Evolutionary conservation across 2,888 invertebrate species (phyloP).

Genomic region (Dioctria rufipes): DNA sequence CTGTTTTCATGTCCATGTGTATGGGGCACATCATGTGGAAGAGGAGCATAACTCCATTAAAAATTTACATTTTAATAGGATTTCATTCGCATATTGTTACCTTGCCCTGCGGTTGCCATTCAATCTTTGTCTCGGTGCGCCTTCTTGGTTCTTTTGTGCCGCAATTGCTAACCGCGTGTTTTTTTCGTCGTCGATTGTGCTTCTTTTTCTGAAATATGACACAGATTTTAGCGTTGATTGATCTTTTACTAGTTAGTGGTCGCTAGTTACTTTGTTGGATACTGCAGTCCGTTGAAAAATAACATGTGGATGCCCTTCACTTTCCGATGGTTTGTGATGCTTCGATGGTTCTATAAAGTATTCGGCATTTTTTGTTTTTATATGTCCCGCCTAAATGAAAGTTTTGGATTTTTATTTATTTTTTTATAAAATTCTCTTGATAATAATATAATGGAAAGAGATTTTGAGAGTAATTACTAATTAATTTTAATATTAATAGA

Average conservation of each 20-base stretch:
- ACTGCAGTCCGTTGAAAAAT: slow-evolving; percentile 80
- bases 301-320: slow-evolving; percentile 77
- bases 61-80: slow-evolving; percentile 62
- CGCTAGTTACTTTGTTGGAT: slow-evolving; percentile 66
- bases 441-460: no score
- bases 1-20: slow-evolving; percentile 60
- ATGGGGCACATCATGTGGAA: slow-evolving; percentile 43
- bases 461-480: no score
- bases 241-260: not conserved
- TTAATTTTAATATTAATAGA: no score
- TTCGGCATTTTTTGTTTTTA: slow-evolving; percentile 78
- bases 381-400: slow-evolving; percentile 76
- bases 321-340: slow-evolving; percentile 69
- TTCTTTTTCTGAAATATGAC: slow-evolving; percentile 65
- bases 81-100: slow-evolving; percentile 62
- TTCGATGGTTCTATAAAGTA: slow-evolving; percentile 83
- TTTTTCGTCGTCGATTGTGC: slow-evolving; percentile 71
- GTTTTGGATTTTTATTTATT: slow-evolving; percentile 4
- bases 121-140: slow-evolving; percentile 73
- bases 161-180: slow-evolving; percentile 71
- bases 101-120: slow-evolving; percentile 76
- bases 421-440: not conserved
- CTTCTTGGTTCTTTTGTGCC: slow-evolving; percentile 74
- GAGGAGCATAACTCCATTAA: slow-evolving; percentile 60
- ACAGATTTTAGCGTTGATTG: slow-evolving; percentile 13